phyloP scores from a whole-genome alignment of 2,797 vertebrate species.

The Pygocentrus nattereri region DNA sequence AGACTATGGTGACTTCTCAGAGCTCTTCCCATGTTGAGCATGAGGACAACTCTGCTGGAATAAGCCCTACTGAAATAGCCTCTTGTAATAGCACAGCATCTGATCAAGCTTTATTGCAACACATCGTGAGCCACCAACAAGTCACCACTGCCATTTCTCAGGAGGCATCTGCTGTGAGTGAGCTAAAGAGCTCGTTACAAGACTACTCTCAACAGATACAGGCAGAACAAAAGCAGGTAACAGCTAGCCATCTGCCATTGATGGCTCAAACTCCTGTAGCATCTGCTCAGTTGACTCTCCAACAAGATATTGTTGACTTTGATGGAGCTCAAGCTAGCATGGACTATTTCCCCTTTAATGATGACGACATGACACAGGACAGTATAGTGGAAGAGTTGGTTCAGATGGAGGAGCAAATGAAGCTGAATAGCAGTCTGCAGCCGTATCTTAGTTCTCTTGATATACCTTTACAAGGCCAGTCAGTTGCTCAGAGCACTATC shows the following conservation, averaged over 20 bases:
- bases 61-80: constrained; percentile 66
- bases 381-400: constrained; percentile 99
- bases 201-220: constrained; percentile 79
- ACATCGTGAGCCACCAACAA: constrained; percentile 84
- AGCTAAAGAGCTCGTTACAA: constrained; percentile 88
- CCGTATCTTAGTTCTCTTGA: constrained; percentile 87
- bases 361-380: constrained; percentile 98
- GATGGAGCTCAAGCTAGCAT: constrained; percentile 89
- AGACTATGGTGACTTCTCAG: constrained; percentile 78
- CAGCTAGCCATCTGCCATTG: constrained; percentile 76
- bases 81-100: constrained; percentile 78
- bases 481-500: constrained; percentile 79
- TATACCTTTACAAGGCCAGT: constrained; percentile 87
- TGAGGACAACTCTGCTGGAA: constrained; percentile 77
- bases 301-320: constrained; percentile 92
- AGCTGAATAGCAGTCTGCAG: constrained; percentile 87
- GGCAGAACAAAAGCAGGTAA: constrained; percentile 78
- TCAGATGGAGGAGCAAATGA: constrained; percentile 99
- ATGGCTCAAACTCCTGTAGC: constrained; percentile 83
- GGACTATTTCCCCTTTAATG: constrained; percentile 95
- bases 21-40: constrained; percentile 80
- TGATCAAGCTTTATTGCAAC: constrained; percentile 85
- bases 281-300: constrained; percentile 87
- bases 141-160: constrained; percentile 84
- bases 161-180: constrained; percentile 83